Evolutionary conservation across 2,888 invertebrate genomes (phyloP), one percentile per base, ranked within the genome.

Genomic region (Volucella zonaria): DNA sequence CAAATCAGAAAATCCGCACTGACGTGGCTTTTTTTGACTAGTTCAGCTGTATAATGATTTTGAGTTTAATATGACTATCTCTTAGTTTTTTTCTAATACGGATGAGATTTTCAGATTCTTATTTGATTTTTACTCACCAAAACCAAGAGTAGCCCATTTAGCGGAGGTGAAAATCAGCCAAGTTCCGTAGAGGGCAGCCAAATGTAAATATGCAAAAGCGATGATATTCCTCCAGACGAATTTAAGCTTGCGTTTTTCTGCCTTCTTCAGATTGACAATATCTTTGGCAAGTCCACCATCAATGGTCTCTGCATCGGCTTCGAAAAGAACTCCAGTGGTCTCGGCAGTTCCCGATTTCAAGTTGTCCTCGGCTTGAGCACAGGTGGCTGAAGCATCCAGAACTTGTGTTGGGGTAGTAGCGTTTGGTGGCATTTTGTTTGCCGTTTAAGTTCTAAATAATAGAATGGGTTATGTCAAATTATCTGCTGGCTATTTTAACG

Each of bases 211-310:
- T 6, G 93, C 92, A 89, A 97, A 97, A 0, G 95, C 93, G n/a
- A 95, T 91, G 59, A 97, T 95, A 90, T 97, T 97, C 87, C 95
- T 93, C 97, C 97, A 97, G 8, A 97, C 97, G 52, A 95, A 90
- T 89, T 94, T 92, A 45, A 93, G 89, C 73, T 94, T 93, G 43
- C 93, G 92, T 76, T 93, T 92, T 71, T 95, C 94, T 0, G 95
- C 94, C 77, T 90, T 90, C 75, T 94, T 94, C 56, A 94, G 89
- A 3, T 90, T 90, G 0, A 92, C 92, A n/a, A 94, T 93, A 85
- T 94, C 93, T 89, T 94, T 93, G 58, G 90, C 93, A 4, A 94
- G 90, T 0, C 94, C 94, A 31, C 94, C 92, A 88, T 94, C 94
- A 9, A 92, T 87, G 3, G 94, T 94, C 88, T 95, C 95, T 2